Evolutionary conservation across 1,140 invertebrate genomes (phyloP).

Genomic region (Hirudo medicinalis): DNA sequence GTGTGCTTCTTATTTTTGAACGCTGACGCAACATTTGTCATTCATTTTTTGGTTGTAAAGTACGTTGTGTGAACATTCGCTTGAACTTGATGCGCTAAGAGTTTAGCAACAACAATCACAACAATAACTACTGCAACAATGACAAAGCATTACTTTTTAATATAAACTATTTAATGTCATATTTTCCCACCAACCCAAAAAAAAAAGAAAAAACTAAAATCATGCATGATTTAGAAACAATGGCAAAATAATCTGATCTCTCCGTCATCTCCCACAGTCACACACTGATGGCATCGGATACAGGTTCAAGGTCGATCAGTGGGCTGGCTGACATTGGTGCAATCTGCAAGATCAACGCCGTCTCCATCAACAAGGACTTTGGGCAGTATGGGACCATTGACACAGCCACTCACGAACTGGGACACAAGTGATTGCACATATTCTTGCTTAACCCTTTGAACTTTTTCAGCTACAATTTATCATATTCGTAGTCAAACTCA

Average conservation of each 20-base stretch:
- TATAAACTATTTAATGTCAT: neutral
- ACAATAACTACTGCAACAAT: no score
- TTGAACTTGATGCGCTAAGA: neutral
- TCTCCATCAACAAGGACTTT: slow-evolving; percentile 10
- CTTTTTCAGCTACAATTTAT: no score
- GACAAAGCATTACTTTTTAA: neutral
- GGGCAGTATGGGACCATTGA: slow-evolving; percentile 3
- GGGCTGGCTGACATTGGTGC: neutral
- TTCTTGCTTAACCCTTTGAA: no score
- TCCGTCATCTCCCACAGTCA: neutral
- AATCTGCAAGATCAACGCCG: neutral
- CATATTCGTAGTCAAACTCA: no score
- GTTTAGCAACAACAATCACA: no score
- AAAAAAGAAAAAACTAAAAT: neutral
- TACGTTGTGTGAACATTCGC: neutral
- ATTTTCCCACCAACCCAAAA: neutral
- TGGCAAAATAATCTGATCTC: neutral
- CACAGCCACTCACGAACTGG: neutral
- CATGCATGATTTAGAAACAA: neutral
- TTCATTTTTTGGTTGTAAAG: neutral
- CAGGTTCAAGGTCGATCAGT: neutral
- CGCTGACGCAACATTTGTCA: neutral
- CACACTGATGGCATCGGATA: neutral
- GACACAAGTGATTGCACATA: neutral
- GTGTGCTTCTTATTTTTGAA: neutral